phyloP scores from a whole-genome alignment of 2,797 vertebrate genomes.

The Enteromius argenteus region DNA sequence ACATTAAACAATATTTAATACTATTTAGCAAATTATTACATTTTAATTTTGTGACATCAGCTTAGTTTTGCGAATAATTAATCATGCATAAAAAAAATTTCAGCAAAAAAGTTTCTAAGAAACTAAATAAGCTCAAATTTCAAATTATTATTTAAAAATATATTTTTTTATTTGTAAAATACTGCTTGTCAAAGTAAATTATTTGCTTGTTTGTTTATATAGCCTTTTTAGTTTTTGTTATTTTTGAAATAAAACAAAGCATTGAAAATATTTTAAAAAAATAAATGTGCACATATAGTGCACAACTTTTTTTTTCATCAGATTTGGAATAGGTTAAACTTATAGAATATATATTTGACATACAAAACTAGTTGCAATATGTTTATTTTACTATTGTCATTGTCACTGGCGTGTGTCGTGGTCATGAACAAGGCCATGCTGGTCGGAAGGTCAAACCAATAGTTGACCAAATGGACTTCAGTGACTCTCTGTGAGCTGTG shows the following conservation, averaged over 20 bases:
- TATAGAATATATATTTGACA: not conserved
- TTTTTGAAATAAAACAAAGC: no score
- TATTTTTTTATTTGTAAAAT: not conserved
- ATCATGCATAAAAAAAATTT: not conserved
- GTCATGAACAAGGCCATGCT: not conserved
- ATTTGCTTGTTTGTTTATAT: not conserved
- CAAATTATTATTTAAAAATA: not conserved
- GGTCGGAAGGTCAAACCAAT: conserved; percentile 42
- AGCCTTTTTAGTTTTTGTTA: not conserved
- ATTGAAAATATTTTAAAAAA: not conserved
- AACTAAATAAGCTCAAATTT: not conserved
- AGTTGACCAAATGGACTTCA: conserved; percentile 20
- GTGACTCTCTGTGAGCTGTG: conserved; percentile 22
- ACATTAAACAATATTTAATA: not conserved
- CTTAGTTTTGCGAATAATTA: not conserved
- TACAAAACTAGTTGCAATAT: not conserved
- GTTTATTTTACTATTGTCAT: not conserved
- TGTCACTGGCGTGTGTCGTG: not conserved
- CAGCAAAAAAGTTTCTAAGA: not conserved
- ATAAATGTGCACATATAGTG: not conserved
- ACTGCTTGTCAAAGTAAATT: not conserved
- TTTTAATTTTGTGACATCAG: not conserved
- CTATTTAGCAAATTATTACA: not conserved
- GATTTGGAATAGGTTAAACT: not conserved
- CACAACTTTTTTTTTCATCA: not conserved